Base-by-base conservation (phyloP, 2,888 invertebrate species). In the Oxycera nigricornis region DNA sequence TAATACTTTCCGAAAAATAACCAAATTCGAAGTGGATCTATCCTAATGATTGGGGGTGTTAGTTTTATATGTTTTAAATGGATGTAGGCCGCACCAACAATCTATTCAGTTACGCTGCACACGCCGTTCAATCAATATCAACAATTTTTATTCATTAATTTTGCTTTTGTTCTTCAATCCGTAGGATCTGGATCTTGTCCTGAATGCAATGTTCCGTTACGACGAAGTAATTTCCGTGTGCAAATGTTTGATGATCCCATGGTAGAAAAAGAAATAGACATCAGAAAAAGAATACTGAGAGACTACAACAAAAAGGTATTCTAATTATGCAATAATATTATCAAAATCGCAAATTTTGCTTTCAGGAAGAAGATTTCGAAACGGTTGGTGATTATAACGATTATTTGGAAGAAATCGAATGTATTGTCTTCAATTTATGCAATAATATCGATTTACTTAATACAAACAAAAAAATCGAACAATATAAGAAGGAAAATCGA, bases 261-360 rank as follows among this genome's bases (percentile, higher is more conserved):
- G 86, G 95, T 99, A 0, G 99, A 99, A 85, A 98, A 98, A 83
- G 99, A 99, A 88, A 93, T 98, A 7, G 97, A 98, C 81, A 96
- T 98, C 77, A 88, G 99, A 31, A 94, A 94, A 82, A 88, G 93
- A 79, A 91, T 99, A 24, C 86, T 97, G 11, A 90, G 92, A 79
- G 96, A 98, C 84, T 98, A 93, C 82, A 98, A 97, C 82, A 96
- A 97, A 82, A 95, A 93, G 82, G 78, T 78, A 59, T 39, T 46
- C n/a, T n/a, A n/a, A n/a, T n/a, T n/a, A n/a, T n/a, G n/a, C n/a
- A n/a, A n/a, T n/a, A n/a, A 62, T 7, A 26, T 35, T n/a, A n/a
- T n/a, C n/a, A n/a, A n/a, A n/a, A n/a, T n/a, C n/a, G n/a, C n/a
- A n/a, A n/a, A n/a, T n/a, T n/a, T n/a, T n/a, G n/a, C 30, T 35